Evolutionary conservation across 2,797 vertebrate species (phyloP).

Genomic region (Semotilus atromaculatus): DNA sequence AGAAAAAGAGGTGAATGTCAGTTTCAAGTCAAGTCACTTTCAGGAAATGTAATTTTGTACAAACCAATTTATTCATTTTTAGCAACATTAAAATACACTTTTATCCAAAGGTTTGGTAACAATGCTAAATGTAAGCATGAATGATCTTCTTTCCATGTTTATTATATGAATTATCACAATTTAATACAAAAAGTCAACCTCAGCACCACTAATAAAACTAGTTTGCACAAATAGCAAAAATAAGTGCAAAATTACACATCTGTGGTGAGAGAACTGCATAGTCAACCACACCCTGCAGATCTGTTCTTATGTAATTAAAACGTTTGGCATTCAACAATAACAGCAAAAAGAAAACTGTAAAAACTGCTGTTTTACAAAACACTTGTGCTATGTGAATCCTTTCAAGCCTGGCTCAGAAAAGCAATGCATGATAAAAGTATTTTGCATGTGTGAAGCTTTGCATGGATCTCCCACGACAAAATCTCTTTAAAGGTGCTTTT

Average conservation of each 20-base stretch:
- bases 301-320: constrained; percentile 24
- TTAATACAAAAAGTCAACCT: neutral
- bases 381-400: neutral
- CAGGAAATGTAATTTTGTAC: neutral
- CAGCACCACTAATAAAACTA: neutral
- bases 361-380: constrained; percentile 13
- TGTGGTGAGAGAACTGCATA: constrained; percentile 20
- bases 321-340: neutral
- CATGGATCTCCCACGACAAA: neutral
- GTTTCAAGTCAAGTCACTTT: neutral
- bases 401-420: neutral
- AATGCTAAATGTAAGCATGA: neutral
- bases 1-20: constrained; percentile 21
- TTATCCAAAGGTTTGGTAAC: neutral
- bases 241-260: constrained; percentile 2
- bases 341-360: neutral
- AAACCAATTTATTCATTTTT: neutral
- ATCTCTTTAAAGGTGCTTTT: neutral
- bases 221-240: neutral
- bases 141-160: neutral
- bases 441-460: neutral
- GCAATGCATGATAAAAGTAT: neutral
- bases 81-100: neutral
- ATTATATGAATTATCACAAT: neutral
- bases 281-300: constrained; percentile 26